Evolutionary conservation across 2,888 invertebrate genomes (phyloP).

Genomic region (Caenorhabditis macrosperma): DNA sequence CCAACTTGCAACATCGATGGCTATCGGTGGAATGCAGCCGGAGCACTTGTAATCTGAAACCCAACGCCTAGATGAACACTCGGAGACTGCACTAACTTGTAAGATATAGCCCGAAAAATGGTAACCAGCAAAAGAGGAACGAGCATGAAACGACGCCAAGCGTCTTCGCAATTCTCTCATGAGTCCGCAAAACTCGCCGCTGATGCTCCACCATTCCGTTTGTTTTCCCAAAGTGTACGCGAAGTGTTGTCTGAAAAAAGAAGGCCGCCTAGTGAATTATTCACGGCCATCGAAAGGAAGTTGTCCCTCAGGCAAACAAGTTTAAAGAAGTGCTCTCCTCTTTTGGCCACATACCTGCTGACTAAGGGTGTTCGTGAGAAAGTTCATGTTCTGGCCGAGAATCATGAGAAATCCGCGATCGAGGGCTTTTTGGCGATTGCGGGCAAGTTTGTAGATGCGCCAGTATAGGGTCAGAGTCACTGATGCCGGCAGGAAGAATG

Average conservation of each 20-base stretch:
- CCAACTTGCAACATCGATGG: slow-evolving; percentile 79
- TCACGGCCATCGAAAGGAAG: slow-evolving; percentile 7
- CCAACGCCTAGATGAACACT: neutral
- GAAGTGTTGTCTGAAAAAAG: slow-evolving; percentile 76
- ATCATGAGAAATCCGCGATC: slow-evolving; percentile 79
- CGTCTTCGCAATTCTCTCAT: slow-evolving; percentile 83
- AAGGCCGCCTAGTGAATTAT: slow-evolving; percentile 26
- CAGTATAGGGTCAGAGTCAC: slow-evolving; percentile 80
- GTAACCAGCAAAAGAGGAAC: slow-evolving; percentile 84
- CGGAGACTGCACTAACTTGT: too few species aligned
- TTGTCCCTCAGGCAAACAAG: slow-evolving; percentile 6
- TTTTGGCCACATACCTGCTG: slow-evolving; percentile 67
- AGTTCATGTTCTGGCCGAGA: slow-evolving; percentile 80
- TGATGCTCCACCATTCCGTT: slow-evolving; percentile 80
- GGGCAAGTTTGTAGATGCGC: slow-evolving; percentile 79
- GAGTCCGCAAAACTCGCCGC: slow-evolving; percentile 80
- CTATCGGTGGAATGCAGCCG: slow-evolving; percentile 77
- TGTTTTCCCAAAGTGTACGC: slow-evolving; percentile 80
- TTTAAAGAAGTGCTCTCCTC: slow-evolving; percentile 2
- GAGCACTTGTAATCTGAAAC: slow-evolving; percentile 78
- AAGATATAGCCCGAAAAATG: slow-evolving; percentile 84
- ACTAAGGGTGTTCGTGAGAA: slow-evolving; percentile 79
- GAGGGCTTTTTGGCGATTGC: slow-evolving; percentile 77
- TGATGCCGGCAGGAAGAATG: slow-evolving; percentile 80
- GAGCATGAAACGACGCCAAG: slow-evolving; percentile 84